Evolutionary conservation across 1,140 invertebrate species (phyloP).

Genomic region (Pseudomyrmex pallidus): DNA sequence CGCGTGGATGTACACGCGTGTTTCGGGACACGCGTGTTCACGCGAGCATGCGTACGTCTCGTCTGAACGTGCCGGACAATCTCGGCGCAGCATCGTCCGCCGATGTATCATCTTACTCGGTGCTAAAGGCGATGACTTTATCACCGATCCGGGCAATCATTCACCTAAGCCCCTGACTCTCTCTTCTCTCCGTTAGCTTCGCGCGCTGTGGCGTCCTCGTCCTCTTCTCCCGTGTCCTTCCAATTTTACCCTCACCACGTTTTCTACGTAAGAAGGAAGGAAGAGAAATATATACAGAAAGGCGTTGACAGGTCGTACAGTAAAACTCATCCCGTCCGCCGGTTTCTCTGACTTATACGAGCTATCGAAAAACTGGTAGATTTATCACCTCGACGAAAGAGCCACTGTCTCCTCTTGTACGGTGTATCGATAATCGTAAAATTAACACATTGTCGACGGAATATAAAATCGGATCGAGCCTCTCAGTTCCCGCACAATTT

Average conservation of each 20-base stretch:
- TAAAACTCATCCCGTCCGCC: slow-evolving; percentile 53
- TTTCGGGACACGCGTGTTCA: slow-evolving; percentile 2
- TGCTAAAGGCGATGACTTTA: slow-evolving; percentile 85
- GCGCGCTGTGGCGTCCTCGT: slow-evolving; percentile 41
- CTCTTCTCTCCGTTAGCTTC: slow-evolving; percentile 43
- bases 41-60: slow-evolving; percentile 54
- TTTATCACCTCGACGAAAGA: slow-evolving; percentile 48
- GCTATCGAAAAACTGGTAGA: slow-evolving; percentile 32
- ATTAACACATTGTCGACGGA: too few relatives aligned
- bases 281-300: slow-evolving; percentile 9
- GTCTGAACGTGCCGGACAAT: slow-evolving; percentile 73
- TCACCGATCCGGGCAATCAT: slow-evolving; percentile 85
- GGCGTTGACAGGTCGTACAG: slow-evolving; percentile 58
- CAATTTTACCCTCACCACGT: slow-evolving; percentile 35
- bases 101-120: slow-evolving; percentile 86
- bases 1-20: too few relatives aligned
- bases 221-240: slow-evolving; percentile 31
- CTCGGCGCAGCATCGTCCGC: slow-evolving; percentile 80
- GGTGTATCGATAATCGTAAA: neutral
- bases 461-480: too few relatives aligned
- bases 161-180: slow-evolving; percentile 74
- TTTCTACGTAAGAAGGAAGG: neutral
- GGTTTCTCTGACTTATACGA: slow-evolving; percentile 47
- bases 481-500: too few relatives aligned
- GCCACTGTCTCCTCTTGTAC: neutral